Base-by-base conservation (phyloP, 2,113 vertebrate genomes). In the Donacobius atricapilla region DNA sequence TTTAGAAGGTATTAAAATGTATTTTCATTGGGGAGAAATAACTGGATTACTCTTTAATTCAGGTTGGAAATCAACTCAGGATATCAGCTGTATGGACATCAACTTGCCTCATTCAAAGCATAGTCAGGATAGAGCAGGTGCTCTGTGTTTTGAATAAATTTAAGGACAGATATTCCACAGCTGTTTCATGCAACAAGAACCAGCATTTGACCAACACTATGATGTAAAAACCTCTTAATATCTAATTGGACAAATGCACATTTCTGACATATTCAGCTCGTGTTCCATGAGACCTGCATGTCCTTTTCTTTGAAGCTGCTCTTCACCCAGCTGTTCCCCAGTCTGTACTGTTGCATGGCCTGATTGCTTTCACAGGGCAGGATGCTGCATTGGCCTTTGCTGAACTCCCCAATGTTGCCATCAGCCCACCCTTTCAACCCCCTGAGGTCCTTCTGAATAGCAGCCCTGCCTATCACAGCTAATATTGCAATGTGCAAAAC, bases 271-370 rank as follows among this genome's bases (percentile, higher is more conserved):
- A 5, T 71, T 58, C 44, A 64, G 4, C 10, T 40, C 76, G 8
- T 39, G 31, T 14, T 35, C n/a, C 39, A 37, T 16, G 23, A 39
- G 44, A 23, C 10, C 33, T 76, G 18, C 39, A 51, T 13, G 11
- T 47, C 21, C 11, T 80, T 90, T 69, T 13, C 48, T 21, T 8
- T 56, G n/a, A 47, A 44, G 35, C 0, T 50, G 10, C 12, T 58
- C 44, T 80, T 72, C 39, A 80, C 7, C 13, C 18, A 56, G 1
- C 11, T 50, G 58, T 57, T 45, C 18, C 6, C 7, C 12, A 56
- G 44, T 15, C 35, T 2, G 0, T 30, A 33, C 5, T 31, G 6
- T 5, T 48, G 24, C 11, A 22, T 24, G n/a, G 21, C 20, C 23
- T 39, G 42, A 23, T 18, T 18, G 20, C 22, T 75, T 23, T 12